Conservation (phyloP, 2,797 vertebrate species). For the Falco peregrinus region DNA sequence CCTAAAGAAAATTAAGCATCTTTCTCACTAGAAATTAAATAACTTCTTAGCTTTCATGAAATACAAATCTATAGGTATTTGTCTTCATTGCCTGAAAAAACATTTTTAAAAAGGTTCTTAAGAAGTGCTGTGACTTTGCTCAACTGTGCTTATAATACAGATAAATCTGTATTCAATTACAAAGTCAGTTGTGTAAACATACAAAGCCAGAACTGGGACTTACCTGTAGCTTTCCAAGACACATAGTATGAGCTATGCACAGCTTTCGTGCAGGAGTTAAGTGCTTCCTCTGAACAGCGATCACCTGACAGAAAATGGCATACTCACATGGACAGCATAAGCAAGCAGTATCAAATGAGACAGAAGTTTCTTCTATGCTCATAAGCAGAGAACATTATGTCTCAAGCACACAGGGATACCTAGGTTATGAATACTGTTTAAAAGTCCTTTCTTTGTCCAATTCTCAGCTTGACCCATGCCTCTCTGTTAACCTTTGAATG, state of each 20-base stretch:
- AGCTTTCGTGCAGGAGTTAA: neutral
- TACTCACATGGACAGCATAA: neutral
- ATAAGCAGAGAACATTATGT: neutral
- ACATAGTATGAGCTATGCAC: neutral
- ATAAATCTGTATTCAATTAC: neutral
- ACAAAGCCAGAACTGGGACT: neutral
- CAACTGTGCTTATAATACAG: neutral
- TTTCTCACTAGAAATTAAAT: neutral
- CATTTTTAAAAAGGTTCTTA: neutral
- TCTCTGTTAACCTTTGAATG: neutral
- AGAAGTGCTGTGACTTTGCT: neutral
- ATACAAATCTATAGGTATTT: neutral
- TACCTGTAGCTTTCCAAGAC: neutral
- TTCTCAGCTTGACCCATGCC: neutral
- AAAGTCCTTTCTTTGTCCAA: neutral
- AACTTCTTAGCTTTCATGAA: neutral
- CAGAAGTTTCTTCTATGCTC: neutral
- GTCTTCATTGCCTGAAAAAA: neutral
- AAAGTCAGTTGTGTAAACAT: neutral
- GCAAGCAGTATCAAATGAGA: neutral
- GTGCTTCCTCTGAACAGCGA: neutral
- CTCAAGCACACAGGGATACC: neutral
- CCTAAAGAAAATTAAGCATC: neutral
- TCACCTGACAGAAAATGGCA: neutral
- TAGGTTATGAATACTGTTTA: neutral